A percentile compares a stretch with the other conserved stretches of the same genome.
Conservation (phyloP, 2,797 vertebrate species). For the Loris lydekkerianus region DNA sequence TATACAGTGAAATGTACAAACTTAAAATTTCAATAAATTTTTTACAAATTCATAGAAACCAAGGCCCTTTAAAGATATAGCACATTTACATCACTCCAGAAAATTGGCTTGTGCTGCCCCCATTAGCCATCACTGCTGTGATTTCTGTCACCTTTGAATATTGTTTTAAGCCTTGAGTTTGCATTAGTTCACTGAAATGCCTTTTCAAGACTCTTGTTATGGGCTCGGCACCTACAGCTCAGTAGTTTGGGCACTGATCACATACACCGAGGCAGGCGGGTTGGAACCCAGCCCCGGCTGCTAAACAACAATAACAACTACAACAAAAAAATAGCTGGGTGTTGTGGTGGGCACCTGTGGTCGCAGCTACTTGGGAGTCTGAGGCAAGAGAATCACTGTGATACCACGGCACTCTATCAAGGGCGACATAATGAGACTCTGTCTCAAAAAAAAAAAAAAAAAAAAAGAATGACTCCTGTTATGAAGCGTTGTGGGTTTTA, state of each 20-base stretch:
- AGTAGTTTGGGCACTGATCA: no score
- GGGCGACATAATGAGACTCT: no score
- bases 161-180: background rate
- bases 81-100: background rate
- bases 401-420: no score
- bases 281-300: no score
- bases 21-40: background rate
- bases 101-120: background rate
- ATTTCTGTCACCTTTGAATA: background rate
- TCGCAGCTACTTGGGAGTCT: no score
- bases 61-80: background rate
- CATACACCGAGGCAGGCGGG: no score
- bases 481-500: background rate
- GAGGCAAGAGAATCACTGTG: no score
- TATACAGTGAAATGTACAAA: background rate
- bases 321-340: no score
- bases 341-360: no score
- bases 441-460: no score
- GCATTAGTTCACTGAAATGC: background rate
- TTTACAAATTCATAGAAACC: background rate
- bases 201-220: background rate
- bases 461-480: no score
- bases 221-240: background rate
- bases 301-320: no score
- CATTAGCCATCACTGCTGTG: background rate